phyloP scores from a whole-genome alignment of 23 tunicate genomes.

The Halocynthia roretzi region DNA sequence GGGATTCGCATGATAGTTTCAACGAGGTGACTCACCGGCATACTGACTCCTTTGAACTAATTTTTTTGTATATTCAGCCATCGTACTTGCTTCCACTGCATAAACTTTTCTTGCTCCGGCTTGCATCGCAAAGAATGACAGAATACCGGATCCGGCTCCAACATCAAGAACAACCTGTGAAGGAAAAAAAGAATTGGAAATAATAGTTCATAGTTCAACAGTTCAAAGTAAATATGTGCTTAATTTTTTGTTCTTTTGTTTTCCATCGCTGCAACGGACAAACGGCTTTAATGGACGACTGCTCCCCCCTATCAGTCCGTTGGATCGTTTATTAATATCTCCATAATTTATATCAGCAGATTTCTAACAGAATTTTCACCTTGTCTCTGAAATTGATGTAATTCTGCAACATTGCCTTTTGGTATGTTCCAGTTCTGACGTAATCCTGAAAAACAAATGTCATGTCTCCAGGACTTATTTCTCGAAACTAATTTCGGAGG shows the following conservation, averaged over 20 bases:
- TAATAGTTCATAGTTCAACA: too few relatives aligned
- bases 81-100: slow-evolving; percentile 98
- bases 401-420: slow-evolving; percentile 99
- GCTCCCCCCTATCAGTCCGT: too few relatives aligned
- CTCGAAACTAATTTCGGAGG: too few relatives aligned
- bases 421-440: slow-evolving; percentile 97
- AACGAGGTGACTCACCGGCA: slow-evolving; percentile 51
- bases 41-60: slow-evolving; percentile 76
- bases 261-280: too few relatives aligned
- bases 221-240: too few relatives aligned
- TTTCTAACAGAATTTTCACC: slow-evolving; percentile 20
- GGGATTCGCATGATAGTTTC: background rate
- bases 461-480: too few relatives aligned
- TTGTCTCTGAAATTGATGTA: slow-evolving; percentile 91
- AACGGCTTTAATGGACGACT: too few relatives aligned
- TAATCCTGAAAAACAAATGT: slow-evolving; percentile 54
- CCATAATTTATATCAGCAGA: too few relatives aligned
- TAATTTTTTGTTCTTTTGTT: too few relatives aligned
- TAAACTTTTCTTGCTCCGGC: slow-evolving; percentile 99
- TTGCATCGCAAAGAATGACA: slow-evolving; percentile 99
- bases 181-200: background rate
- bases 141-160: slow-evolving; percentile 99
- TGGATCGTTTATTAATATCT: too few relatives aligned
- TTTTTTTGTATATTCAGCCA: slow-evolving; percentile 97
- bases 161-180: slow-evolving; percentile 95